Evolutionary conservation across 2,888 invertebrate genomes (phyloP).

Genomic region (Sympetrum striolatum): DNA sequence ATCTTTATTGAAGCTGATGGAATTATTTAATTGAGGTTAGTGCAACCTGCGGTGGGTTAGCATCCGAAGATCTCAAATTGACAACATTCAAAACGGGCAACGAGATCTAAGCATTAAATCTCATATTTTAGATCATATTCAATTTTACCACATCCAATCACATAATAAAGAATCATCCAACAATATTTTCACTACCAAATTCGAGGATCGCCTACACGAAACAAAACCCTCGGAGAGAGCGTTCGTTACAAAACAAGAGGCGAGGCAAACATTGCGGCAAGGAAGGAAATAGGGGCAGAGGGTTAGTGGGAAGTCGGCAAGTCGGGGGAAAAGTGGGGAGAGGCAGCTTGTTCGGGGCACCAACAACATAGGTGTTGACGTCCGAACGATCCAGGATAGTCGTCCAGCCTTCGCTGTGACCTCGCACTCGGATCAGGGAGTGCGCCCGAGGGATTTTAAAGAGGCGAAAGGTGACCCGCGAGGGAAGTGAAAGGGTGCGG

Average conservation of each 20-base stretch:
- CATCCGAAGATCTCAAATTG: too few species aligned
- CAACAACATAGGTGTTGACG: not conserved
- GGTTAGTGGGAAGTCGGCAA: slow-evolving; percentile 44
- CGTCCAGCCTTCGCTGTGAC: not conserved
- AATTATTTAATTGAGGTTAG: too few species aligned
- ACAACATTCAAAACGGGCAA: too few species aligned
- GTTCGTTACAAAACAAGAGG: slow-evolving; percentile 44
- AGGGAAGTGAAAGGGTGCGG: not conserved
- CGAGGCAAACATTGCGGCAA: slow-evolving; percentile 44
- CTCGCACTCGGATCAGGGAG: not conserved
- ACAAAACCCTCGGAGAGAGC: not conserved
- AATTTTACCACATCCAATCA: too few species aligned
- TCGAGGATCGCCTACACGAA: too few species aligned
- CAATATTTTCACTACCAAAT: too few species aligned
- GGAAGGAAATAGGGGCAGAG: slow-evolving; percentile 45
- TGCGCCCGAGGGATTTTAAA: not conserved
- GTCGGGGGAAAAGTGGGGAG: slow-evolving; percentile 11
- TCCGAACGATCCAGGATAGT: not conserved
- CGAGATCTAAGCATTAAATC: too few species aligned
- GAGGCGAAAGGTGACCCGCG: not conserved
- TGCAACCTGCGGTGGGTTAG: too few species aligned
- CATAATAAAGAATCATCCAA: too few species aligned
- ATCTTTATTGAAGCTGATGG: too few species aligned
- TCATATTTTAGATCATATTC: too few species aligned
- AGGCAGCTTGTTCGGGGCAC: not conserved